These are phyloP conservation scores for Origma solitaria DNA, from an alignment of 2,113 vertebrate species.

Conservation along the genomic window DNA sequence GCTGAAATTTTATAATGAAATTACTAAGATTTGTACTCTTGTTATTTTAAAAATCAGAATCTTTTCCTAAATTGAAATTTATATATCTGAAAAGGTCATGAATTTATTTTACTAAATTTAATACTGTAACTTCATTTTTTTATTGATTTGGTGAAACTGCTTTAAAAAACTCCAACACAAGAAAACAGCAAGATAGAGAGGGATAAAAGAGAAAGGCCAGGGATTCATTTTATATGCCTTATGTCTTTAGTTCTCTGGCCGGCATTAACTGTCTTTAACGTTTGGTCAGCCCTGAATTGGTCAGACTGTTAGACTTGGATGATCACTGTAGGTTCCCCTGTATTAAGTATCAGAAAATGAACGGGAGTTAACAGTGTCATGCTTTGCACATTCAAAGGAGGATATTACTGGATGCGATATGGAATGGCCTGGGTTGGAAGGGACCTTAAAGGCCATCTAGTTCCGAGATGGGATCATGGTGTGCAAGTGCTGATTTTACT, in stretches of 20 bases:
- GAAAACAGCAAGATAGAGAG: not conserved
- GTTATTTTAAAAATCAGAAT: not conserved
- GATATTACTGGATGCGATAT: not conserved
- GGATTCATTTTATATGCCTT: not conserved
- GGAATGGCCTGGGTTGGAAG: not conserved
- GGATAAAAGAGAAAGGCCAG: not conserved
- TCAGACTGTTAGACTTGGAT: not conserved
- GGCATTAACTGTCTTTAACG: not conserved
- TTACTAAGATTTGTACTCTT: not conserved
- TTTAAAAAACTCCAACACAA: not conserved
- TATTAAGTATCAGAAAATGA: not conserved
- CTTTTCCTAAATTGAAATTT: not conserved
- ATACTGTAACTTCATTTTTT: not conserved
- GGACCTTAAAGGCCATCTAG: not conserved
- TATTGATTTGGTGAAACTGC: not conserved
- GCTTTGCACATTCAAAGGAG: not conserved
- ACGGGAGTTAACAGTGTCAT: accelerated
- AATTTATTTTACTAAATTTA: not conserved
- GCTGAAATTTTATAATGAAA: not conserved
- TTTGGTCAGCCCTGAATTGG: not conserved
- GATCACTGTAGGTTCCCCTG: not conserved
- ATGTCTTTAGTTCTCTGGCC: not conserved
- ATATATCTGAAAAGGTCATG: not conserved
- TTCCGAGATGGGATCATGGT: not conserved
- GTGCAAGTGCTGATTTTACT: not conserved